Percentiles rank a stretch among this genome's conserved stretches.
These are phyloP conservation scores for Dexiosoma caninum DNA, from an alignment of 2,888 invertebrate genomes.

Conservation along the genomic window DNA sequence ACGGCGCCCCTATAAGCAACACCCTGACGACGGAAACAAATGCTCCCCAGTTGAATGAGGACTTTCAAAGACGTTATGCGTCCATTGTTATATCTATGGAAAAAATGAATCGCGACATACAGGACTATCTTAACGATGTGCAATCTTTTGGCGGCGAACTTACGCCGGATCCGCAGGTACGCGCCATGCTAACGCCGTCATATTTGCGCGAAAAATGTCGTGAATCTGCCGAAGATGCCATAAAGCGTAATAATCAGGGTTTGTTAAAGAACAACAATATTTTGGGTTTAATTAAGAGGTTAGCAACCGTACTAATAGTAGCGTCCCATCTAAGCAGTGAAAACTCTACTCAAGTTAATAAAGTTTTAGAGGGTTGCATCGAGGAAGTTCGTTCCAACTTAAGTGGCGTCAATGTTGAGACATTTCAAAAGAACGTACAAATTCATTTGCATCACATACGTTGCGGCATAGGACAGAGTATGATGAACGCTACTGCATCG, in stretches of 20 bases:
- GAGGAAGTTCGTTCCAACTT: conserved; percentile 89
- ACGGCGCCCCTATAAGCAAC: neutral
- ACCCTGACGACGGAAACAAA: conserved; percentile 19
- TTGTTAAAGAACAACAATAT: conserved; percentile 81
- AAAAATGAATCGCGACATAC: conserved; percentile 91
- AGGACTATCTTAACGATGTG: conserved; percentile 90
- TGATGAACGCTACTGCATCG: conserved; percentile 60
- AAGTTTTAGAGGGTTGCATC: conserved; percentile 94
- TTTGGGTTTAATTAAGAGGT: conserved; percentile 88
- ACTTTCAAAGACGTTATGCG: conserved; percentile 95
- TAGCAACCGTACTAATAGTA: conserved; percentile 88
- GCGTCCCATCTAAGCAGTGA: conserved; percentile 78
- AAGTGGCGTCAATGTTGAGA: conserved; percentile 85
- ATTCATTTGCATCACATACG: conserved; percentile 84
- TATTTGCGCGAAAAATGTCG: conserved; percentile 91
- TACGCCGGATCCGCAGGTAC: conserved; percentile 90
- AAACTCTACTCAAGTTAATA: conserved; percentile 88
- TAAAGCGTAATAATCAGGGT: conserved; percentile 84
- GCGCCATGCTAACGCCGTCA: conserved; percentile 92
- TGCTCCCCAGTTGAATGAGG: conserved; percentile 80
- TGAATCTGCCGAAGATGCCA: conserved; percentile 89
- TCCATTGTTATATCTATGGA: conserved; percentile 92
- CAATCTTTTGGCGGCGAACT: conserved; percentile 91
- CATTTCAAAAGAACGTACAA: conserved; percentile 93
- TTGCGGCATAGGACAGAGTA: conserved; percentile 71